Evolutionary conservation across 1,140 invertebrate species (phyloP), one percentile per base, ranked within the genome.

Genomic region (Chlorops oryzae): DNA sequence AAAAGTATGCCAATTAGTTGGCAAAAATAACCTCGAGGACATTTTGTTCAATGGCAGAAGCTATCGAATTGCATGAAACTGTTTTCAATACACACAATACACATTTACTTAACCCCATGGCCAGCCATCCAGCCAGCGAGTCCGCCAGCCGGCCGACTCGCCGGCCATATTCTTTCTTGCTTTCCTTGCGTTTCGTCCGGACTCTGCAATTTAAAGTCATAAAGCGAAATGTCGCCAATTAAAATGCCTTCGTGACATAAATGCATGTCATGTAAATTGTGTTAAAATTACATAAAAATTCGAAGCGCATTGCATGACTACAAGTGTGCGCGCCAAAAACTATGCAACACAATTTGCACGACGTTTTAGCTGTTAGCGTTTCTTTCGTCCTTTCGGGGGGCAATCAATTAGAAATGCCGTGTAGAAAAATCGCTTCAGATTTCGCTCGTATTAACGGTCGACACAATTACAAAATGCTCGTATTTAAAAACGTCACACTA

Each of bases 261-360:
- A 68, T 65, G 65, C 65, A 68, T 68, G 65, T 68, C 65, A 62
- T 68, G 61, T 63, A 62, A 56, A 41, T 34, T 35, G 13, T 21
- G 22, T 45, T 15, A 32, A 47, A 46, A 22, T 44, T 44, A 45
- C 37, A 46, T 18, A 32, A 15, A 2, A 13, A 22, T 20, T 17
- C 3, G 42, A 25, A 32, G 27, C 44, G 43, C n/a, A 28, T 35
- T 38, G 22, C 34, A 47, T n/a, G 15, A 9, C 6, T 10, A 25
- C 18, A 32, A 56, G 58, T 40, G 53, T 45, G 55, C 63, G 57
- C 63, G 63, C 63, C 62, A 55, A 62, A 66, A 66, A 60, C 61
- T 62, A 66, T 64, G 63, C 63, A 66, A 63, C 59, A 64, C 63
- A 66, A 66, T 61, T 59, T 3, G 5, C 22, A 44, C 28, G 28